Evolutionary conservation across 2,113 vertebrate species (phyloP).

Genomic region (Zeus faber): DNA sequence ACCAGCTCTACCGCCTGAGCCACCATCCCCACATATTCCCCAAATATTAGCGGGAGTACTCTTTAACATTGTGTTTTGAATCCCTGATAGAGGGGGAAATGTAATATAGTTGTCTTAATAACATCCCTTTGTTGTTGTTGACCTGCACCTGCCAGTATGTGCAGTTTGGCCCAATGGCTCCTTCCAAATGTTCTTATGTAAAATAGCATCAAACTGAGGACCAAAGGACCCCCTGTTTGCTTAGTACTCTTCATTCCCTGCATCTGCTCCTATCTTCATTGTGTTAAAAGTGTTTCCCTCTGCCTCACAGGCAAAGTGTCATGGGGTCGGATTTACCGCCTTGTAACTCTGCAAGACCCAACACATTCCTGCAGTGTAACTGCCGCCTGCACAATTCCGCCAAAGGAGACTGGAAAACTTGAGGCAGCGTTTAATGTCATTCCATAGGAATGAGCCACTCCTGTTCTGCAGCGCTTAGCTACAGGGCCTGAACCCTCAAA

Average conservation of each 20-base stretch:
- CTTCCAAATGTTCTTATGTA: no score
- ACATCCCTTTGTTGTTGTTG: no score
- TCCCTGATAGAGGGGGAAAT: no score
- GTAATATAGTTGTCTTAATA: no score
- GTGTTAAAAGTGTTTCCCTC: conserved; percentile 2
- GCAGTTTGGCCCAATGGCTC: no score
- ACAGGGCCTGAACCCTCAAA: conserved; percentile 31
- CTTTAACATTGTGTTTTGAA: no score
- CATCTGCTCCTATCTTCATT: conserved; percentile 4
- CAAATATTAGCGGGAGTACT: no score
- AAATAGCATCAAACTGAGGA: no score
- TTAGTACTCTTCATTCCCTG: conserved; percentile 4
- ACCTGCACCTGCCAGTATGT: no score
- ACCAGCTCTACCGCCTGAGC: no score
- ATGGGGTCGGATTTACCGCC: conserved; percentile 41
- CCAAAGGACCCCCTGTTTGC: no score
- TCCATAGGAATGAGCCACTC: conserved; percentile 56
- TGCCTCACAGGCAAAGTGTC: conserved; percentile 13
- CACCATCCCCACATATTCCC: no score
- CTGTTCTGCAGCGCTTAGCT: conserved; percentile 9
- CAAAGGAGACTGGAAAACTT: conserved; percentile 48
- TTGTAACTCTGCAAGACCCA: conserved; percentile 28
- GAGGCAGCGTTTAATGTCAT: conserved; percentile 51
- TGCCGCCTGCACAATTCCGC: conserved; percentile 6
- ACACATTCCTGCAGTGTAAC: conserved; percentile 52